Evolutionary conservation across 1,140 invertebrate species (phyloP).

Genomic region (Camponotus vicinus): DNA sequence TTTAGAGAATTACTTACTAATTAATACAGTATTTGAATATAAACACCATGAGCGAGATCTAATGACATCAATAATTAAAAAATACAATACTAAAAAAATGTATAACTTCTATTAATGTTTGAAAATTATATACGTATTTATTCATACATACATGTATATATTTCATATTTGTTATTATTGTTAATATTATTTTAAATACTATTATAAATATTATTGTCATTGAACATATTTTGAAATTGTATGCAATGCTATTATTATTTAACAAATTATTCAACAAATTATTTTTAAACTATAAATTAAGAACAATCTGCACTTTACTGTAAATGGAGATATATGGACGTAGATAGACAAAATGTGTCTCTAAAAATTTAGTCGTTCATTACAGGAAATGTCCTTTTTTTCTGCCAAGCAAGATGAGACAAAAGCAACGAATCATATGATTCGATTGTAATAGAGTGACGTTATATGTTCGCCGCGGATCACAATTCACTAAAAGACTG

Average conservation of each 20-base stretch:
- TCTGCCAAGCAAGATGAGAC: not conserved
- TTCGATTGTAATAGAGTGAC: constrained; percentile 26
- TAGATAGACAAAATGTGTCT: constrained; percentile 13
- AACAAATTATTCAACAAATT: not conserved
- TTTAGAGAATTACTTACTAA: too few species aligned
- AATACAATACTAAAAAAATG: not conserved
- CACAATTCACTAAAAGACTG: constrained; percentile 71
- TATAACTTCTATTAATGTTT: constrained; percentile 3
- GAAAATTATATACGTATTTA: not conserved
- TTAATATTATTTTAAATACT: not conserved
- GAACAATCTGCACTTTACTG: not conserved
- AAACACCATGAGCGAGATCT: not conserved
- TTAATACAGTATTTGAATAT: too few species aligned
- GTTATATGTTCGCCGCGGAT: constrained; percentile 40
- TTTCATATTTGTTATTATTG: not conserved
- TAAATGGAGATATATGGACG: not conserved
- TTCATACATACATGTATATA: not conserved
- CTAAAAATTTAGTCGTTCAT: constrained; percentile 4
- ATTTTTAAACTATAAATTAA: not conserved
- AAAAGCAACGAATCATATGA: constrained; percentile 1
- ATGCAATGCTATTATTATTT: not conserved
- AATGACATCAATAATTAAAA: not conserved
- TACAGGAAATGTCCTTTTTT: not conserved
- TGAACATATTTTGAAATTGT: not conserved
- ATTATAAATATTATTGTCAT: not conserved